Evolutionary conservation across 2,113 vertebrate genomes (phyloP).

Genomic region (Pavo muticus): DNA sequence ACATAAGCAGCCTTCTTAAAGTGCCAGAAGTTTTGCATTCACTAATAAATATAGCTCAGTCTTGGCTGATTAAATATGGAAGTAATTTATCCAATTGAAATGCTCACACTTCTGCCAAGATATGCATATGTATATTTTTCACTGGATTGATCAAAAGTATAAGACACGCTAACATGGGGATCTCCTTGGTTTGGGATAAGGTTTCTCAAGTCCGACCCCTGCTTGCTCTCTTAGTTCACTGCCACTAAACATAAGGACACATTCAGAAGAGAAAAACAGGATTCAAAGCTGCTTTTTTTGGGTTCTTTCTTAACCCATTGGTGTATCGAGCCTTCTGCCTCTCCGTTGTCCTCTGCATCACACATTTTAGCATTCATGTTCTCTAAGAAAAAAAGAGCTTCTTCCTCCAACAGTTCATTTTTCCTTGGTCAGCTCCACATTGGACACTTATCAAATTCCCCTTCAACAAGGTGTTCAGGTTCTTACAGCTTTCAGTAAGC

Average conservation of each 20-base stretch:
- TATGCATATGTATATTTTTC: not conserved
- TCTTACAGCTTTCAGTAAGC: not conserved
- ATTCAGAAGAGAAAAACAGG: not conserved
- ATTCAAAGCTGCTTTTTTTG: not conserved
- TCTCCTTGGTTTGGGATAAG: not conserved
- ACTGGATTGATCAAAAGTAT: not conserved
- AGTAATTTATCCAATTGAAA: conserved; percentile 54
- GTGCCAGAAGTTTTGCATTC: conserved; percentile 34
- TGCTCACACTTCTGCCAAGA: conserved; percentile 15
- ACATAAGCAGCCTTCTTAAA: not conserved
- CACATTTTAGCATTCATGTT: not conserved
- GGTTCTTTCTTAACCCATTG: not conserved
- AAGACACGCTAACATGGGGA: not conserved
- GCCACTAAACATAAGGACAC: not conserved
- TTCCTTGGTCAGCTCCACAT: not conserved
- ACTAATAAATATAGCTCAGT: conserved; percentile 6
- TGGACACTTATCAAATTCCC: not conserved
- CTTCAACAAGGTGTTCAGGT: not conserved
- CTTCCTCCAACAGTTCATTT: not conserved
- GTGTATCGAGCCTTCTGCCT: not conserved
- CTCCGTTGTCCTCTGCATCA: not conserved
- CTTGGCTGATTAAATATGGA: conserved; percentile 60
- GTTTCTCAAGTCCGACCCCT: not conserved
- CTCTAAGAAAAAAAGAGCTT: not conserved
- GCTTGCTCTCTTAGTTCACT: not conserved